Conservation (phyloP, 2,797 vertebrate genomes). For the Karalla daura region DNA sequence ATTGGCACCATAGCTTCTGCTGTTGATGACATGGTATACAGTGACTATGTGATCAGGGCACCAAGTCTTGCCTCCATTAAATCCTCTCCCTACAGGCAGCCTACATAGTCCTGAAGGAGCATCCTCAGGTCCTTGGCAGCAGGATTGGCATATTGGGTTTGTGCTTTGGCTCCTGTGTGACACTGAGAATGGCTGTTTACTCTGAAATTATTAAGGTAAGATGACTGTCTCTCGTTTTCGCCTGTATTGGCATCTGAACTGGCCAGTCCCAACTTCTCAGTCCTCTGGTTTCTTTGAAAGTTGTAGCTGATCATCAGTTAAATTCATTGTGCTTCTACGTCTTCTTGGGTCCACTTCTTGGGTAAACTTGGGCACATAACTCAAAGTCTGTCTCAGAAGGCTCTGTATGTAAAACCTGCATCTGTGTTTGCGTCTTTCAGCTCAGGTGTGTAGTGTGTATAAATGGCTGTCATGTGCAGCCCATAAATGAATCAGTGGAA, state of each 20-base stretch:
- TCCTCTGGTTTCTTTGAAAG: too few species aligned
- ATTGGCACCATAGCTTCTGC: too few species aligned
- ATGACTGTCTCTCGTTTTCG: not conserved
- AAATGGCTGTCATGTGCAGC: conserved; percentile 78
- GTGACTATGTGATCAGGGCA: too few species aligned
- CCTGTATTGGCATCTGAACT: too few species aligned
- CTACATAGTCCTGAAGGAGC: conserved; percentile 72
- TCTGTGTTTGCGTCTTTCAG: conserved; percentile 45
- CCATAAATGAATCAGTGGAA: conserved; percentile 42
- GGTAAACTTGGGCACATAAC: too few species aligned
- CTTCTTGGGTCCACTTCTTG: not conserved
- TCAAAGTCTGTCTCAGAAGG: too few species aligned
- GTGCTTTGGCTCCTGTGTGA: conserved; percentile 73
- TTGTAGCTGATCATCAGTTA: too few species aligned
- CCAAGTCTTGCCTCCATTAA: not conserved
- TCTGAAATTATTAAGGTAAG: conserved; percentile 73
- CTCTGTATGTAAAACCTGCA: not conserved
- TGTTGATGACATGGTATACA: too few species aligned
- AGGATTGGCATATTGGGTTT: conserved; percentile 80
- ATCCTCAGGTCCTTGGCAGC: conserved; percentile 76
- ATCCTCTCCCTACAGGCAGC: conserved; percentile 66
- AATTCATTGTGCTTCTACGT: too few species aligned
- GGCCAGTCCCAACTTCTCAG: too few species aligned
- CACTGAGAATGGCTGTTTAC: conserved; percentile 68
- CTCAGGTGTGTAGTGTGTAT: conserved; percentile 76